A percentile compares a stretch with the other conserved stretches of the same genome.
Evolutionary conservation across 2,888 invertebrate genomes (phyloP).

Genomic region (Mermis nigrescens): DNA sequence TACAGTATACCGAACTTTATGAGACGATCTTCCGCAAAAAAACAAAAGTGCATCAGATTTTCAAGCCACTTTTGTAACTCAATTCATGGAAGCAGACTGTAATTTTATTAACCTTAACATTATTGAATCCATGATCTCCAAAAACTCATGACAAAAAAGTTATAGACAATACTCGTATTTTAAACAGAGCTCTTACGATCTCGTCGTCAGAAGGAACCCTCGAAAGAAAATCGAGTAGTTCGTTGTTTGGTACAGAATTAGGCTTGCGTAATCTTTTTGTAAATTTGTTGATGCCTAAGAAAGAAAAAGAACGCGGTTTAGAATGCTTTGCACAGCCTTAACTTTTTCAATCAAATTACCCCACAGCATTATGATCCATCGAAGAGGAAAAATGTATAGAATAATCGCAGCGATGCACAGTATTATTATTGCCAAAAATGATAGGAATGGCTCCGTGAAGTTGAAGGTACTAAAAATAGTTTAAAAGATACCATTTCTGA

Average conservation of each 20-base stretch:
- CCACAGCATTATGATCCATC: conserved; percentile 75
- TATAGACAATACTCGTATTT: too few relatives aligned
- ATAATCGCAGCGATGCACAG: conserved; percentile 53
- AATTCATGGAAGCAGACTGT: too few relatives aligned
- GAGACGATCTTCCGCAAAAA: too few relatives aligned
- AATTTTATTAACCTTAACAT: too few relatives aligned
- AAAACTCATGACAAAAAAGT: too few relatives aligned
- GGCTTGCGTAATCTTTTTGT: conserved; percentile 74
- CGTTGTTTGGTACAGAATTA: conserved; percentile 87
- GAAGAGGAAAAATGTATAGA: conserved; percentile 66
- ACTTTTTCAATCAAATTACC: conserved; percentile 41
- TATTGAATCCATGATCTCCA: too few relatives aligned
- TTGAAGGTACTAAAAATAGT: conserved; percentile 60
- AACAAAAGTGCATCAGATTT: too few relatives aligned
- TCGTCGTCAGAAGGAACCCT: conserved; percentile 82
- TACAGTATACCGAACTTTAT: too few relatives aligned
- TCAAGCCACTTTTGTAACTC: too few relatives aligned
- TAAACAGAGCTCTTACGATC: conserved; percentile 52
- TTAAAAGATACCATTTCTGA: background rate
- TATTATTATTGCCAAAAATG: conserved; percentile 66
- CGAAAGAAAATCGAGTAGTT: conserved; percentile 76
- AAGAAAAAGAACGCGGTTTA: conserved; percentile 1
- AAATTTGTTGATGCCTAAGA: conserved; percentile 61
- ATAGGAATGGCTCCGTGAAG: conserved; percentile 87
- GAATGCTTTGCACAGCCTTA: too few relatives aligned